Base-by-base conservation (phyloP, 64 coral and sea anemone species). In the Pachyseris speciosa region DNA sequence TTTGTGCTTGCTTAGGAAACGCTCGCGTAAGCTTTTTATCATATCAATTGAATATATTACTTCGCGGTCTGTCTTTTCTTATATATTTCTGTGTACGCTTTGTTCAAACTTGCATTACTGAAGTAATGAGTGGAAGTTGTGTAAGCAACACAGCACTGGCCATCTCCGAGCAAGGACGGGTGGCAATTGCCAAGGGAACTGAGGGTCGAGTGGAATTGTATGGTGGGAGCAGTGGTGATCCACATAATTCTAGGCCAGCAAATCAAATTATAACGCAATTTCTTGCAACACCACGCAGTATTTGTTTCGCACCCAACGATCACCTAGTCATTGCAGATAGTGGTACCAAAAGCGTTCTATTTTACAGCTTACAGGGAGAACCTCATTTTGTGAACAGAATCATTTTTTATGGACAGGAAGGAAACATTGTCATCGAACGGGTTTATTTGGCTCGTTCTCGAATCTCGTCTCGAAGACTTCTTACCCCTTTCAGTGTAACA, bases 221-320 rank as follows among this genome's bases (percentile, higher is more conserved):
- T 24, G 33, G 51, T 4, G 50, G 50, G 19, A 20, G 20, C 22
- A 33, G 13, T 25, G 34, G 8, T 24, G 17, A 55, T 26, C 17
- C n/a, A n/a, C n/a, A n/a, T n/a, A n/a, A 63, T 34, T 7, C 50
- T 36, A 79, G 30, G 6, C 48, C 45, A 1, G 29, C 29, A 80
- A 61, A 76, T 32, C 22, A 30, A 76, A 30, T 52, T 6, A 60
- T 57, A 38, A 81, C 13, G 0, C 32, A 81, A 42, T 2, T 38
- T 15, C 77, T 81, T 41, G n/a, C 41, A 26, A 61, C 30, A 27
- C 77, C 77, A 26, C 28, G 55, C 30, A 30, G 40, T 9, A 22
- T 43, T 61, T 81, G 77, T 37, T 81, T 81, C 34, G 77, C 77
- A 9, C 77, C 53, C 20, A 81, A 81, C 51, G 63, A 61, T 17